Base-by-base conservation (phyloP, 2,113 vertebrate genomes). In the Cyanoramphus novaezelandiae region DNA sequence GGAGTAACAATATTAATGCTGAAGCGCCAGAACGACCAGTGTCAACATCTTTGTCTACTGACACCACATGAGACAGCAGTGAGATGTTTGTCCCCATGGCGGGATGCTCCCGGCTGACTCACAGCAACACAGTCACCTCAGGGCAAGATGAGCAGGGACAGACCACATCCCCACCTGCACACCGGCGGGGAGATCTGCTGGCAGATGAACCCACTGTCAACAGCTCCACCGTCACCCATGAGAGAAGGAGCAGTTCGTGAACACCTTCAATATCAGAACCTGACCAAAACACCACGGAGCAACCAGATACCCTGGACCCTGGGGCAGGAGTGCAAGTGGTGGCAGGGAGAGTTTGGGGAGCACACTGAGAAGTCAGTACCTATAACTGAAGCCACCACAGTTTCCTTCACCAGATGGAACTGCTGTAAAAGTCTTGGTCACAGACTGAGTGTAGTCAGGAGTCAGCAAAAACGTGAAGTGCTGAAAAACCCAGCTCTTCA, bases 131-230 rank as follows among this genome's bases (percentile, higher is more conserved):
- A 0, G 50, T 39, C 27, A 39, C 31, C 31, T 62, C 16, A 10
- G 15, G 39, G 23, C 2, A 2, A 71, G 57, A 25, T 1, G 3
- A 71, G 31, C 10, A 6, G 28, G 18, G 23, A 27, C 20, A 35
- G 31, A 35, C 20, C 20, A 27, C 0, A 0, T 65, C 10, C 31
- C 55, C 35, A 46, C 13, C 57, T n/a, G 16, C 7, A 33, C 0
- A 0, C 21, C 21, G 8, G 12, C 1, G 0, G 23, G 21, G 25
- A 81, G 69, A 19, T n/a, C n/a, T 82, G 10, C 53, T 50, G 41
- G 35, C 60, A 44, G 19, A 39, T 0, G 0, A 68, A 39, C 35
- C 35, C 60, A 33, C 10, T 7, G 2, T 19, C 29, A 50, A 23
- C 53, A 57, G n/a, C 83, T 7, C 25, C 21, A 59, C 8, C n/a